Evolutionary conservation across 2,888 invertebrate genomes (phyloP).

Genomic region (Axea sp.): DNA sequence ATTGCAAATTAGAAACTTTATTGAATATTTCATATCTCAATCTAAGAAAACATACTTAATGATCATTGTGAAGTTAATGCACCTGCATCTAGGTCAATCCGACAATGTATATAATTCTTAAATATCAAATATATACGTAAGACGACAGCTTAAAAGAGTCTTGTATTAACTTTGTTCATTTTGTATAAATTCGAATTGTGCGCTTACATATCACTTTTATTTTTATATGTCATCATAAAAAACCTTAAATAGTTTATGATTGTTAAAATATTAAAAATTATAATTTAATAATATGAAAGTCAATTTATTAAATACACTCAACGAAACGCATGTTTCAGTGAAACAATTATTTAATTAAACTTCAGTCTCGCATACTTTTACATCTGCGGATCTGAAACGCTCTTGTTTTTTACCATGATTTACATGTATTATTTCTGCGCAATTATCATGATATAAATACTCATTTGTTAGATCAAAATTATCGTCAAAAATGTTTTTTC

Average conservation of each 20-base stretch:
- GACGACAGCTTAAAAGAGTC: constrained; percentile 38
- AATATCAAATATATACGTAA: constrained; percentile 31
- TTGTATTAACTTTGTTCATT: constrained; percentile 28
- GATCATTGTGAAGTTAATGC: background rate
- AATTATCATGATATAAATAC: too few species aligned
- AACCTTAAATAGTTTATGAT: constrained; percentile 53
- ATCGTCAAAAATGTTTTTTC: too few species aligned
- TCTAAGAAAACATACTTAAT: too few species aligned
- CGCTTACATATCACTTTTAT: constrained; percentile 51
- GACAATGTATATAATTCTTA: constrained; percentile 30
- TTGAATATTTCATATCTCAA: too few species aligned
- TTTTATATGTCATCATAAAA: constrained; percentile 55
- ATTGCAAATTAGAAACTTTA: background rate
- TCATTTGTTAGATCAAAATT: too few species aligned
- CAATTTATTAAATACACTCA: constrained; percentile 13
- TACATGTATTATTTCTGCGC: too few species aligned
- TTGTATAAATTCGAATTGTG: constrained; percentile 39
- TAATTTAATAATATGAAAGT: constrained; percentile 74
- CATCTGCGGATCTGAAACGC: too few species aligned
- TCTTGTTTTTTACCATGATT: too few species aligned
- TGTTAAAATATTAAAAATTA: constrained; percentile 59
- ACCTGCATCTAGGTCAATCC: background rate
- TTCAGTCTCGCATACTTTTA: too few species aligned
- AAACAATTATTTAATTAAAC: too few species aligned
- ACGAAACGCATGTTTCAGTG: constrained; percentile 1